Evolutionary conservation across 2,888 invertebrate genomes (phyloP), one percentile per base, ranked within the genome.

Genomic region (Pteria penguin): DNA sequence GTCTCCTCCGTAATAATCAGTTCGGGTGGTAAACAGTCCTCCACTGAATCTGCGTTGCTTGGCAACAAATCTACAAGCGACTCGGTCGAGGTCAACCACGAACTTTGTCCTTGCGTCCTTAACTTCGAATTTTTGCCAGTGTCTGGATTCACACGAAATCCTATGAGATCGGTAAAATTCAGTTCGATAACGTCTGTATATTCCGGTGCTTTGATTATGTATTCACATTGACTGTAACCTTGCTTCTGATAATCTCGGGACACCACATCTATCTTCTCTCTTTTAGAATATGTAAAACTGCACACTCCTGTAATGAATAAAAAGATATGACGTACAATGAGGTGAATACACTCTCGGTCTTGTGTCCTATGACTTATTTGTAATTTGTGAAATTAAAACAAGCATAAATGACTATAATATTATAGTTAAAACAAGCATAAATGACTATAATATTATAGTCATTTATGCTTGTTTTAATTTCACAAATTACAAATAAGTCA

Each of bases 101-200:
- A 5, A 26, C 60, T 5, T 26, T 14, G 22, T 5, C 26, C 3
- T 26, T n/a, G 4, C 5, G 22, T 26, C 14, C 14, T 24, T 26
- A 24, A 14, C 3, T 60, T 26, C 14, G 60, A 60, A 4, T 26
- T 27, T 22, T 14, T 14, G 14, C 4, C 5, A n/a, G 74, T 72
- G 45, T 70, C 55, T 60, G 77, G 79, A 63, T 71, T 74, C 32
- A 82, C 72, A 68, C 75, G 75, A 78, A 86, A 86, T 72, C 87
- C 87, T 75, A 85, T 83, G 45, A 87, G 76, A 55, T 83, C 78
- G 18, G 87, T 87, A 69, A 87, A 84, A 76, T 87, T 87, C 52
- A 87, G 78, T 70, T 82, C 81, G 24, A 87, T 82, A 70, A 80
- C 79, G 73, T 84, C 62, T 33, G 55, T 82, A 67, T 84, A 80